These are phyloP conservation scores for Siniperca chuatsi DNA, from an alignment of 2,113 vertebrate species.

Conservation along the genomic window DNA sequence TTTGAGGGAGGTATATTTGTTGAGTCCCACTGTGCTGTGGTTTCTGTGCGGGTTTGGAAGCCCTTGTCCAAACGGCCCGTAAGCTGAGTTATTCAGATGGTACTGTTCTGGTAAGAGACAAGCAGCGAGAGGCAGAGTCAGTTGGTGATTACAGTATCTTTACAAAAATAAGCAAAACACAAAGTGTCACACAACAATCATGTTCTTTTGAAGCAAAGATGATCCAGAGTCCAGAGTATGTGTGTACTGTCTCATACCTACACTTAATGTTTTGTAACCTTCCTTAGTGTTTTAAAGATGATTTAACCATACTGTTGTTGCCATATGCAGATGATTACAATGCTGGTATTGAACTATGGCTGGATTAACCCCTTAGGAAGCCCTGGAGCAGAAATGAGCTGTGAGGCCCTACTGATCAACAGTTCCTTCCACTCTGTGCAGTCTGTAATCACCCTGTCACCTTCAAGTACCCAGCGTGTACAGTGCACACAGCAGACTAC, in stretches of 20 bases:
- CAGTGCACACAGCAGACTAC: neutral
- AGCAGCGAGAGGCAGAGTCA: neutral
- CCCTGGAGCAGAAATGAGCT: neutral
- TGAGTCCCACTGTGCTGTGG: conserved; percentile 78
- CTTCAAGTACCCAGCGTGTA: neutral
- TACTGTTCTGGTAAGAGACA: conserved; percentile 80
- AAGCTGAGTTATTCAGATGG: conserved; percentile 81
- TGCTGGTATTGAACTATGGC: neutral
- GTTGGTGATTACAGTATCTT: neutral
- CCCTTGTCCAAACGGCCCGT: conserved; percentile 70
- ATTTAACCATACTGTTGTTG: neutral
- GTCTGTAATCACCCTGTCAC: conserved; percentile 26
- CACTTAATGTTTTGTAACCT: too few species aligned
- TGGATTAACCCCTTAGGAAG: neutral
- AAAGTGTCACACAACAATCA: neutral
- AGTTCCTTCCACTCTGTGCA: neutral
- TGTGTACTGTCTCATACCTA: neutral
- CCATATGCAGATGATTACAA: neutral
- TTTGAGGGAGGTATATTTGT: conserved; percentile 85
- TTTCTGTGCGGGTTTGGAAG: conserved; percentile 82
- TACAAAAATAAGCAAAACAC: neutral
- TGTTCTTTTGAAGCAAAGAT: neutral
- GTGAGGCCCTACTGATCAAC: neutral
- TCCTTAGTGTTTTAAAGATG: neutral
- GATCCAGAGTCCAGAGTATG: neutral